These are phyloP conservation scores for Urosaurus nigricauda DNA, from an alignment of 2,797 vertebrate species.

Conservation along the genomic window DNA sequence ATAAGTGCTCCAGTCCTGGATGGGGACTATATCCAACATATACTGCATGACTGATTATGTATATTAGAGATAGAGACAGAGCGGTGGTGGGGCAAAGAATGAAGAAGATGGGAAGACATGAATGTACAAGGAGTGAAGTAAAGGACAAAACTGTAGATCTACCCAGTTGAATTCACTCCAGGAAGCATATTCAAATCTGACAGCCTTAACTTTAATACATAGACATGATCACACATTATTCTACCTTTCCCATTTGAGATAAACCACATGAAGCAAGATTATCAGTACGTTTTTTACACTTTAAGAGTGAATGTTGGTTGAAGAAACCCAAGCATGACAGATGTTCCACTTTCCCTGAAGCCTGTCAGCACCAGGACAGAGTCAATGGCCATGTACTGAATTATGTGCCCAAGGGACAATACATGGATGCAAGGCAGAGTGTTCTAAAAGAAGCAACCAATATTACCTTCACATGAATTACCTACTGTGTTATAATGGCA, in stretches of 20 bases:
- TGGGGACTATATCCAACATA: too few relatives aligned
- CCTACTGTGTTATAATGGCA: slow-evolving; percentile 15
- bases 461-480: slow-evolving; percentile 35
- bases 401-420: slow-evolving; percentile 32
- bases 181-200: neutral
- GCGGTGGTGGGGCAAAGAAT: neutral
- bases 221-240: neutral
- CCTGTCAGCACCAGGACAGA: slow-evolving; percentile 19
- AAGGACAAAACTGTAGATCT: neutral
- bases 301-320: slow-evolving; percentile 1
- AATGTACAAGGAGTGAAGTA: neutral
- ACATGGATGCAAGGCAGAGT: slow-evolving; percentile 30
- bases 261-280: slow-evolving; percentile 11
- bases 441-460: slow-evolving; percentile 33
- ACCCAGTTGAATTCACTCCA: neutral
- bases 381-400: slow-evolving; percentile 23
- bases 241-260: neutral
- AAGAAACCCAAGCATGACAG: slow-evolving; percentile 20
- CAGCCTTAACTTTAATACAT: neutral
- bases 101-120: neutral
- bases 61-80: neutral
- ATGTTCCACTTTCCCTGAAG: slow-evolving; percentile 32
- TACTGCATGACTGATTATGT: neutral
- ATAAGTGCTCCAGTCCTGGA: too few relatives aligned
- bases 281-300: slow-evolving; percentile 15